These are phyloP conservation scores for Drosophila parthenogenetica DNA, from an alignment of 2,888 invertebrate genomes.

Conservation along the genomic window DNA sequence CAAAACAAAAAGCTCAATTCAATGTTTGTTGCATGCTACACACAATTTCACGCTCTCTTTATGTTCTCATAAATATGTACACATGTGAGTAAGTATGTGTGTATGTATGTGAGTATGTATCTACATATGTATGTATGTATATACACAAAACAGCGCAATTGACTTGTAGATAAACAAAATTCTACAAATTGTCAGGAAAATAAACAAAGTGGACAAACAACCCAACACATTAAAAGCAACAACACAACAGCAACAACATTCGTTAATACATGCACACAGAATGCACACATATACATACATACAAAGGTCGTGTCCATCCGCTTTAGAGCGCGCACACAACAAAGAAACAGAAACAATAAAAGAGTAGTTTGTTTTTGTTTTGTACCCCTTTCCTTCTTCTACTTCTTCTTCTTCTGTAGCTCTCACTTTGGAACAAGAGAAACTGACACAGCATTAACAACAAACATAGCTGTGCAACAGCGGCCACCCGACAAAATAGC, in stretches of 20 bases:
- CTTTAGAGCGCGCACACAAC: constrained; percentile 40
- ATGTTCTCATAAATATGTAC: not conserved
- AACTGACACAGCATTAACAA: constrained; percentile 48
- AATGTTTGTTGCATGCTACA: constrained; percentile 47
- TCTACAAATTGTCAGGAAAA: constrained; percentile 65
- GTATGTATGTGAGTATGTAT: too few relatives aligned
- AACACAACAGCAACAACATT: constrained; percentile 17
- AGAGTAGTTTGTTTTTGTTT: constrained; percentile 37
- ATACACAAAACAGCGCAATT: constrained; percentile 34
- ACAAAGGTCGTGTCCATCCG: constrained; percentile 65
- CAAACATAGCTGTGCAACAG: constrained; percentile 13
- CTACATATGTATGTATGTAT: constrained; percentile 5
- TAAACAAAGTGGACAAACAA: constrained; percentile 53
- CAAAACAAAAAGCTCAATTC: constrained; percentile 36
- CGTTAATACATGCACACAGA: constrained; percentile 2
- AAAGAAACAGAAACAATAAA: constrained; percentile 49
- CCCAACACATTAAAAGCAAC: constrained; percentile 33
- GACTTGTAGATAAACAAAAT: constrained; percentile 62
- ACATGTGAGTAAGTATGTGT: not conserved
- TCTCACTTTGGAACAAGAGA: constrained; percentile 27
- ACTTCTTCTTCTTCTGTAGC: constrained; percentile 24
- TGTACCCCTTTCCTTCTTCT: constrained; percentile 14
- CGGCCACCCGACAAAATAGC: constrained; percentile 49
- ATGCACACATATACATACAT: constrained; percentile 16
- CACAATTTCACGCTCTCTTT: constrained; percentile 15